A percentile compares a stretch with the other conserved stretches of the same genome.
Evolutionary conservation across 1,140 invertebrate genomes (phyloP).

Genomic region (Drusus annulatus): DNA sequence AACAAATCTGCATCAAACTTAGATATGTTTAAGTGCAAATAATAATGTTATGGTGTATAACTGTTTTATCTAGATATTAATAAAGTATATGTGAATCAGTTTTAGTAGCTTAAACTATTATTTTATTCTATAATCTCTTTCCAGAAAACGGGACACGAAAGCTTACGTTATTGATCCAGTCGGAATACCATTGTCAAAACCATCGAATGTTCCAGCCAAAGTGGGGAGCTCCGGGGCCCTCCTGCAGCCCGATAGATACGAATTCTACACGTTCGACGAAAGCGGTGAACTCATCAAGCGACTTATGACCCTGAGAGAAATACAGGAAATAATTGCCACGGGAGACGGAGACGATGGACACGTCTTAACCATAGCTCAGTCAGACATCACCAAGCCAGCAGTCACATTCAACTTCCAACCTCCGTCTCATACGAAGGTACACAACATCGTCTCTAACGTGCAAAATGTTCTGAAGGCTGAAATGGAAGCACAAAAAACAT

Average conservation of each 20-base stretch:
- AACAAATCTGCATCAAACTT: too few relatives aligned
- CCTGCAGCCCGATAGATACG: constrained; percentile 84
- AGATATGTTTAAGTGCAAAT: too few relatives aligned
- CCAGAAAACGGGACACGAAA: constrained; percentile 64
- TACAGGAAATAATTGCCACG: constrained; percentile 85
- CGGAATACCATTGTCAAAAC: constrained; percentile 74
- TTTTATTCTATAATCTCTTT: constrained; percentile 58
- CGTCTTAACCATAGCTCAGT: constrained; percentile 70
- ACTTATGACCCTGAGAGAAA: constrained; percentile 87
- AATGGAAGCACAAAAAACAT: constrained; percentile 78
- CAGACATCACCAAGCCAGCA: constrained; percentile 66
- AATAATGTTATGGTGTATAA: too few relatives aligned
- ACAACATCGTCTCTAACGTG: constrained; percentile 85
- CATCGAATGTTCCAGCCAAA: constrained; percentile 68
- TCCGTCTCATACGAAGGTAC: constrained; percentile 78
- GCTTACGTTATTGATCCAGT: constrained; percentile 74
- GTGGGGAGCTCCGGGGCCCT: constrained; percentile 84
- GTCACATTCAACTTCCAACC: constrained; percentile 67
- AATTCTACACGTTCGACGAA: constrained; percentile 88
- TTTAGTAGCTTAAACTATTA: background rate
- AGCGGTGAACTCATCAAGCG: constrained; percentile 84
- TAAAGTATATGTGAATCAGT: background rate
- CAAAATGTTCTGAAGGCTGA: constrained; percentile 86
- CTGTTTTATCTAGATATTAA: too few relatives aligned
- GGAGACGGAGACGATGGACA: constrained; percentile 77